phyloP scores from a whole-genome alignment of 2,797 vertebrate species.

The Spatula clypeata region DNA sequence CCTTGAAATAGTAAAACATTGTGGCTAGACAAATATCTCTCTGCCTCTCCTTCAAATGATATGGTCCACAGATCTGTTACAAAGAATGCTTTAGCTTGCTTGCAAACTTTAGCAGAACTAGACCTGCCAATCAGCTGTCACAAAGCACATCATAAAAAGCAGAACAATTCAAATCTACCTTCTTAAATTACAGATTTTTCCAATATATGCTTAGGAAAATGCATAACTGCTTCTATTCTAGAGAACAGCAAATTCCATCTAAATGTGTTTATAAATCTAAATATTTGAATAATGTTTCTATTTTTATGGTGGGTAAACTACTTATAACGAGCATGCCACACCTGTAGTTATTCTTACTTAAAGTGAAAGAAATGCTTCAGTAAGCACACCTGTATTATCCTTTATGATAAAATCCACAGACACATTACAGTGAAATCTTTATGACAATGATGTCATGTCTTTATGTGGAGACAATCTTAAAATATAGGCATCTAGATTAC shows the following conservation, averaged over 20 bases:
- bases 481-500: neutral
- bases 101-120: slow-evolving; percentile 5
- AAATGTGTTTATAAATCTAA: neutral
- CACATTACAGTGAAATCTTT: neutral
- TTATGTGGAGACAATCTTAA: neutral
- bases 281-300: neutral
- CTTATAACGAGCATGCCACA: neutral
- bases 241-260: neutral
- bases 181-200: slow-evolving; percentile 5
- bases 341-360: neutral
- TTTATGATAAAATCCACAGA: slow-evolving; percentile 6
- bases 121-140: slow-evolving; percentile 45
- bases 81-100: slow-evolving; percentile 23
- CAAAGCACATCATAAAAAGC: neutral
- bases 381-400: neutral
- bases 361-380: neutral
- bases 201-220: neutral
- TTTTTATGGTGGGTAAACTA: neutral
- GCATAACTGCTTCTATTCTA: neutral
- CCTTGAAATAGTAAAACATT: neutral
- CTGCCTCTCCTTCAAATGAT: slow-evolving; percentile 23
- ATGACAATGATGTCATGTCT: neutral
- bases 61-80: slow-evolving; percentile 20
- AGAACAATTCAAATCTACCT: slow-evolving; percentile 37
- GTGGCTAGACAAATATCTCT: neutral